Conservation (phyloP, 2,113 vertebrate species). For the Nerophis ophidion region DNA sequence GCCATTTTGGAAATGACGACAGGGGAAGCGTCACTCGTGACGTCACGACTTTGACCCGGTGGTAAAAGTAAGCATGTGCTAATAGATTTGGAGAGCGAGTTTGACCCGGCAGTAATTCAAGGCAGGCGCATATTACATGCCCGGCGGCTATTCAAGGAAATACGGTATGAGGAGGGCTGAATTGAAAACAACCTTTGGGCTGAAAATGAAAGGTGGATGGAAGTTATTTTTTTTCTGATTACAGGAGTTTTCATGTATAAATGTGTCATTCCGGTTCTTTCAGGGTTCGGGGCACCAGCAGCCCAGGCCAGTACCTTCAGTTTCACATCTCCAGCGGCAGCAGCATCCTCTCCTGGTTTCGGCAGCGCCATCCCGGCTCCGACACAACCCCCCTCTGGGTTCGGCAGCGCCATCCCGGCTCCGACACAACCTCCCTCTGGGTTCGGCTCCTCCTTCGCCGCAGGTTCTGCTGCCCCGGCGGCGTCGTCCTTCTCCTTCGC, state of each 20-base stretch:
- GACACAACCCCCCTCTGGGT: constrained; percentile 43
- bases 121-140: no score
- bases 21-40: no score
- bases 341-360: constrained; percentile 50
- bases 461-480: constrained; percentile 18
- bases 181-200: no score
- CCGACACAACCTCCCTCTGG: constrained; percentile 41
- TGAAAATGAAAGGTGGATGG: no score
- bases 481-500: constrained; percentile 61
- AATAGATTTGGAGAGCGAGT: no score
- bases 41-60: no score
- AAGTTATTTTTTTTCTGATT: background rate
- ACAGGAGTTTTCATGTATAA: no score
- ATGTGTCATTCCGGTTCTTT: background rate
- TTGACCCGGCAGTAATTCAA: no score
- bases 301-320: constrained; percentile 65
- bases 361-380: constrained; percentile 33
- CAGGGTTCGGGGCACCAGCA: constrained; percentile 62
- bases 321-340: constrained; percentile 65
- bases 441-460: constrained; percentile 42
- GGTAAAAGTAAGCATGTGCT: no score
- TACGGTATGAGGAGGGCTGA: no score
- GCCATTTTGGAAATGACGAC: no score
- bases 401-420: constrained; percentile 28
- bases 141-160: no score